Evolutionary conservation across 2,113 vertebrate genomes (phyloP).

Genomic region (Cyphomyrus plagiostoma): DNA sequence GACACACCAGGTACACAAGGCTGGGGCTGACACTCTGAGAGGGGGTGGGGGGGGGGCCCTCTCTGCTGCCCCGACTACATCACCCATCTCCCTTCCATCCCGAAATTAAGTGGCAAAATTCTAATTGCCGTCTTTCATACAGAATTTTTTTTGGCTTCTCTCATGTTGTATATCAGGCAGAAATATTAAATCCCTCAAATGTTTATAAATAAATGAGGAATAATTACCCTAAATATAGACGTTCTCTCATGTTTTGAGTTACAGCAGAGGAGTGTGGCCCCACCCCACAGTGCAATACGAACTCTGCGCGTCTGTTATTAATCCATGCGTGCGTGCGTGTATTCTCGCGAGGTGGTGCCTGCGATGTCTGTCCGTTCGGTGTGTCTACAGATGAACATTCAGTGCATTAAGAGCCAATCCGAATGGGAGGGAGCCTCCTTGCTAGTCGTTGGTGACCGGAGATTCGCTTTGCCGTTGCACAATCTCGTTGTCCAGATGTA

Average conservation of each 20-base stretch:
- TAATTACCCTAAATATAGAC: not conserved
- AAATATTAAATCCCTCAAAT: not conserved
- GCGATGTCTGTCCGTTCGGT: not conserved
- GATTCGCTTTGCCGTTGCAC: not conserved
- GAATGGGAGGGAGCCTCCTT: not conserved
- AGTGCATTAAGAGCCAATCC: not conserved
- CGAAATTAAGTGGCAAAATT: not conserved
- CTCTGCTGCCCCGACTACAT: not conserved
- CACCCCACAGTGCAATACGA: not conserved
- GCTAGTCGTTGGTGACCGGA: not conserved
- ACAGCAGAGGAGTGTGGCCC: not conserved
- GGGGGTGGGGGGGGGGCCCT: not conserved
- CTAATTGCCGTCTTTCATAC: not conserved
- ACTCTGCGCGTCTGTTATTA: not conserved
- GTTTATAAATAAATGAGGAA: not conserved
- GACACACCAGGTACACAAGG: not conserved
- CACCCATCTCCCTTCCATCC: not conserved
- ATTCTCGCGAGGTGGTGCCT: not conserved
- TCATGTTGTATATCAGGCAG: not conserved
- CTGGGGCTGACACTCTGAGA: not conserved
- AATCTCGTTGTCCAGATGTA: not conserved
- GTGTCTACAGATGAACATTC: not conserved
- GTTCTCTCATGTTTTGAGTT: not conserved
- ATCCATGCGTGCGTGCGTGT: not conserved
- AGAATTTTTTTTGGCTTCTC: not conserved